phyloP scores from a whole-genome alignment of 2,113 vertebrate species.

The Canis aureus region DNA sequence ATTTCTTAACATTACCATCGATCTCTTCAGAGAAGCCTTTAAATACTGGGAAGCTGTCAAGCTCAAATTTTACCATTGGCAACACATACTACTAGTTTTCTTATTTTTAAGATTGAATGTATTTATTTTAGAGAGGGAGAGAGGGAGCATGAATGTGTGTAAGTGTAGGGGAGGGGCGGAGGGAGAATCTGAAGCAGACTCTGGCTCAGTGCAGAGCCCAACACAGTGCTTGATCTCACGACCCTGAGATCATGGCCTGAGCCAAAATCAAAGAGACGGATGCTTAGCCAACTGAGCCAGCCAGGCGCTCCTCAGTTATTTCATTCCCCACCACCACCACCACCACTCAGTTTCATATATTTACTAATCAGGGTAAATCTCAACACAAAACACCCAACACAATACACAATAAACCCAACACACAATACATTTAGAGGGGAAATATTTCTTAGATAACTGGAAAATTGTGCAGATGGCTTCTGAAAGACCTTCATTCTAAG shows the following conservation, averaged over 20 bases:
- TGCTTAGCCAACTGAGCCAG: neutral
- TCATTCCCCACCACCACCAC: neutral
- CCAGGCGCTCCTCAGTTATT: neutral
- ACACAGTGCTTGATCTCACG: neutral
- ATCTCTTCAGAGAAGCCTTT: neutral
- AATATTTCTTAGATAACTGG: neutral
- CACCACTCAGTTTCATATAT: neutral
- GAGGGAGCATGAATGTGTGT: rapidly evolving
- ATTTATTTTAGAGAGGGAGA: neutral
- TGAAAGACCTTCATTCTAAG: neutral
- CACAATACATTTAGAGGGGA: neutral
- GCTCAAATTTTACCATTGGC: neutral
- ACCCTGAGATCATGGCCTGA: neutral
- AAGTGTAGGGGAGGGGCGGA: neutral
- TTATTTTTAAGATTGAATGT: neutral
- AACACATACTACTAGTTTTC: neutral
- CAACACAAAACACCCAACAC: too few relatives aligned
- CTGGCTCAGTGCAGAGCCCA: neutral
- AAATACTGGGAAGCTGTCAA: neutral
- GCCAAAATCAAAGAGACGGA: neutral
- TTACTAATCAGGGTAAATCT: neutral
- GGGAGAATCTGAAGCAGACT: neutral
- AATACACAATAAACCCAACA: too few relatives aligned
- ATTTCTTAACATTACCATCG: neutral
- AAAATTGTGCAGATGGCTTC: neutral